Base-by-base conservation (phyloP, 2,113 vertebrate genomes). In the Periophthalmodon schlosseri region DNA sequence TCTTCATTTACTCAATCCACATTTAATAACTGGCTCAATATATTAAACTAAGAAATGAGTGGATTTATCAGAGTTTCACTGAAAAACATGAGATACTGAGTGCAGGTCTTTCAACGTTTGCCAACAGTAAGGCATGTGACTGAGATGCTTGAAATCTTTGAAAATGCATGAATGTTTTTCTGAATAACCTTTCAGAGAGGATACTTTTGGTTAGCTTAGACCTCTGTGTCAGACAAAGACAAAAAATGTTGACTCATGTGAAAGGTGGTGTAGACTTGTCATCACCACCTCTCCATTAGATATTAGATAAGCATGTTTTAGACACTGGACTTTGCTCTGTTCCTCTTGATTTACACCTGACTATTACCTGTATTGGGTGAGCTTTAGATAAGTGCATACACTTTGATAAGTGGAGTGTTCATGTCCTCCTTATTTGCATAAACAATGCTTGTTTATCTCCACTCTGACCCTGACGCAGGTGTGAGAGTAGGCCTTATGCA, bases 231-330 rank as follows among this genome's bases (percentile, higher is more conserved):
- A 6, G 15, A 7, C 20, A 56, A 56, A 56, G n/a, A 56, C 0
- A 34, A 16, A 20, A 72, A 33, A 28, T 33, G 60, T 63, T 60
- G 58, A 34, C 14, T 63, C 60, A 63, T 23, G 13, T 28, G 13
- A 60, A 60, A 28, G 9, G n/a, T n/a, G 8, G 57, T 24, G 14
- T 14, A 58, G 20, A 58, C 14, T 15, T 63, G 34, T 34, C 28
- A n/a, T 63, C 60, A 66, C 73, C 65, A 47, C 16, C 18, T 68
- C 6, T 18, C 0, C 18, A 47, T 76, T 80, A 68, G 74, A 86
- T 81, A 81, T 76, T 80, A 68, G 74, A 86, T 81, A 81, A 80
- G 68, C 52, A 5, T 34, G 60, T 34, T 63, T 63, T 13, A 68
- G 21, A 24, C 46, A 54, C 6, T 33, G 69, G 73, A 80, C 81